Evolutionary conservation across 2,113 vertebrate genomes (phyloP), one percentile per base, ranked within the genome.

Genomic region (Rhinopomastus cyanomelas): DNA sequence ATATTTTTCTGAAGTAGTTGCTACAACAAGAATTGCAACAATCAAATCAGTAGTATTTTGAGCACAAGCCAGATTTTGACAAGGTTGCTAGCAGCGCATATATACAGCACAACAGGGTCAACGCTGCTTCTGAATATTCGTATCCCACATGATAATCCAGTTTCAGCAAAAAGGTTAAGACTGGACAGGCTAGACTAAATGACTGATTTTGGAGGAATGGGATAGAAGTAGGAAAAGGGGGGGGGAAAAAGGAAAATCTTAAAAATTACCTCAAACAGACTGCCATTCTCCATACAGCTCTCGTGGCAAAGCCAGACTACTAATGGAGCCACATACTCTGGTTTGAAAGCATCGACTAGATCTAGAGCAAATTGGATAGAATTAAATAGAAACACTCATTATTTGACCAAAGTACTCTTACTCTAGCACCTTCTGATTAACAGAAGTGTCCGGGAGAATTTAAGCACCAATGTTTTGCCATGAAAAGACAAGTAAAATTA

Each of bases 251-350:
- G 5, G 3, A 75, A 82, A 61, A 7, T 32, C 16, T 13, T 75
- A 55, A 60, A 36, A 21, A 88, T 95, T 97, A 99, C 99, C 99
- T 99, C 99, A 97, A 99, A 99, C 26, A 99, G 95, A 75, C 98
- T 92, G 60, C 99, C 98, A 60, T 98, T 99, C 93, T 99, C 99
- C n/a, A 95, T 90, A 96, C 99, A 99, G 79, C 97, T 98, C 42
- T 99, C 98, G 1, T 99, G 99, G 91, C 98, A 99, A 91, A 99
- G 98, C 99, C 99, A 99, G 79, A 99, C 95, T 51, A 99, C 98
- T 81, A 99, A 93, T 4, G 99, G 99, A 88, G 99, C 97, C 81
- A 99, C 98, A 19, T 98, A 99, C 37, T 99, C 99, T 0, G 99
- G 97, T 93, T 99, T 99, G 95, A 99, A 96, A 56, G 98, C 97